Evolutionary conservation across 1,140 invertebrate genomes (phyloP).

Genomic region (Ips nitidus): DNA sequence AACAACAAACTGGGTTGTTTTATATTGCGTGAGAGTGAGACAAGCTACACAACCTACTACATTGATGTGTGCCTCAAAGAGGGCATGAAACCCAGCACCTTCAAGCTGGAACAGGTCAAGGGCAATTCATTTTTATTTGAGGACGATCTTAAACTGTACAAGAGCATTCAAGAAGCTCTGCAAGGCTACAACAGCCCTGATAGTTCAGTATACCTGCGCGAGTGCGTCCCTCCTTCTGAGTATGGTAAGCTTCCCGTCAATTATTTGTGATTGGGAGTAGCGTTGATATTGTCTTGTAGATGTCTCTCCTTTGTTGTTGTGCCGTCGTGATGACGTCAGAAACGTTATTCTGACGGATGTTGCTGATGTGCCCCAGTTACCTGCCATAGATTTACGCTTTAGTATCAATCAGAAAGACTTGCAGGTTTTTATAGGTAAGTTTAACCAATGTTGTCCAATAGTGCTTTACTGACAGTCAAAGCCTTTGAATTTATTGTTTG

Average conservation of each 20-base stretch:
- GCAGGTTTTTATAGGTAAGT: slow-evolving; percentile 63
- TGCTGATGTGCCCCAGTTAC: slow-evolving; percentile 51
- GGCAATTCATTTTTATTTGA: slow-evolving; percentile 56
- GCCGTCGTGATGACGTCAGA: slow-evolving; percentile 53
- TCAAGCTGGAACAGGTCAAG: slow-evolving; percentile 61
- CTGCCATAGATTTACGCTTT: slow-evolving; percentile 51
- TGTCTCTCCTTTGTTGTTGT: slow-evolving; percentile 72
- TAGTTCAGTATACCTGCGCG: slow-evolving; percentile 61
- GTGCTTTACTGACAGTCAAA: neutral
- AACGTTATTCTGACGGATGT: slow-evolving; percentile 54
- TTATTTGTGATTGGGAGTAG: slow-evolving; percentile 49
- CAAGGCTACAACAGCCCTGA: slow-evolving; percentile 61
- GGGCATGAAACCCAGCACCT: slow-evolving; percentile 63
- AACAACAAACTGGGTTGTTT: slow-evolving; percentile 73
- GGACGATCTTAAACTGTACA: slow-evolving; percentile 58
- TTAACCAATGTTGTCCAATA: neutral
- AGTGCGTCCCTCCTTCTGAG: slow-evolving; percentile 82
- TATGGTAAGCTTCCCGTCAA: slow-evolving; percentile 62
- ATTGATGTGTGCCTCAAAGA: slow-evolving; percentile 77
- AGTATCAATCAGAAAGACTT: slow-evolving; percentile 65
- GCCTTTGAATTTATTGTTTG: neutral
- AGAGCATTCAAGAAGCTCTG: slow-evolving; percentile 64
- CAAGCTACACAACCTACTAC: slow-evolving; percentile 73
- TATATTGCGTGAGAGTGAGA: slow-evolving; percentile 79
- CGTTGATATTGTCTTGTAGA: slow-evolving; percentile 54